Conservation (phyloP, 2,888 invertebrate species). For the Rutpela maculata region DNA sequence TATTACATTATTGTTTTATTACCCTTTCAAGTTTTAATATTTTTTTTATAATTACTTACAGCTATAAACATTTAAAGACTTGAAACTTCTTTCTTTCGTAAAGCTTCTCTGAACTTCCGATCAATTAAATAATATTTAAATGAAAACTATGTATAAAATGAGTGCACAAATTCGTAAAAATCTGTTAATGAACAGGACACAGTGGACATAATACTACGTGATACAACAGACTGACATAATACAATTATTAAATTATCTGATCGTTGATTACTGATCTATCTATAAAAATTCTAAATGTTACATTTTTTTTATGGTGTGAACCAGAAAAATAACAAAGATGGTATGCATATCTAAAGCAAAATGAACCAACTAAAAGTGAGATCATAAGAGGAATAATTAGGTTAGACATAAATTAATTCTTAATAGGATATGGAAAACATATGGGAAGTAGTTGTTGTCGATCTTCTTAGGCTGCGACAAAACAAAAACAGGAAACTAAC, state of each 20-base stretch:
- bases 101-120: not conserved
- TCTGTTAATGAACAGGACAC: constrained; percentile 52
- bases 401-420: constrained; percentile 46
- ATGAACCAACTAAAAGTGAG: constrained; percentile 56
- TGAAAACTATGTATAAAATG: constrained; percentile 15
- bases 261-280: constrained; percentile 52
- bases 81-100: not conserved
- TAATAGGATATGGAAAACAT: constrained; percentile 66
- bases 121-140: not conserved
- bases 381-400: constrained; percentile 43
- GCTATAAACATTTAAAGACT: not conserved
- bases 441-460: constrained; percentile 74
- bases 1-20: not conserved
- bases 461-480: constrained; percentile 80
- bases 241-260: constrained; percentile 49
- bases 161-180: constrained; percentile 56
- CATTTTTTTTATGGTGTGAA: constrained; percentile 54
- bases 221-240: constrained; percentile 55
- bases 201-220: constrained; percentile 52
- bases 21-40: not conserved
- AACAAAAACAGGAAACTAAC: constrained; percentile 75
- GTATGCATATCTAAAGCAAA: constrained; percentile 51
- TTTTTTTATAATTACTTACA: not conserved
- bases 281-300: constrained; percentile 51
- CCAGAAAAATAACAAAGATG: constrained; percentile 58